Conservation (phyloP, 2,113 vertebrate genomes). For the Podarcis raffonei region DNA sequence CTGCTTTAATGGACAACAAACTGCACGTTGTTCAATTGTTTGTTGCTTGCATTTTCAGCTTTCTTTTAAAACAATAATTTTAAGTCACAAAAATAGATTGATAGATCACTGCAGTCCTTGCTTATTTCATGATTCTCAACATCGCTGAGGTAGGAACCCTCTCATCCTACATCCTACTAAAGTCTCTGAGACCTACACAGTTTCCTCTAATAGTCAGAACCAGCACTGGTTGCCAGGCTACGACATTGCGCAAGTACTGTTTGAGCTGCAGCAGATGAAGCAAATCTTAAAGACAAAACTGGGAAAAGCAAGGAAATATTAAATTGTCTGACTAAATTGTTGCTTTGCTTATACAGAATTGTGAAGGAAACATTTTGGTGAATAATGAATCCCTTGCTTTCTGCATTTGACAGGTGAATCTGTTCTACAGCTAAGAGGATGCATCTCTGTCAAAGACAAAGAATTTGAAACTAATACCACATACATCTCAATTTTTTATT, state of each 20-base stretch:
- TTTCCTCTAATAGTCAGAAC: not conserved
- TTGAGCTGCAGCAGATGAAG: not conserved
- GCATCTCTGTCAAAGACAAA: constrained; percentile 16
- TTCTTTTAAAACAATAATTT: not conserved
- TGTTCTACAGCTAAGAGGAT: constrained; percentile 22
- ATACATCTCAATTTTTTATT: constrained; percentile 15
- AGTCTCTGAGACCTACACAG: not conserved
- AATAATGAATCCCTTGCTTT: constrained; percentile 39
- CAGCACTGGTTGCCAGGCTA: not conserved
- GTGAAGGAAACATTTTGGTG: constrained; percentile 17
- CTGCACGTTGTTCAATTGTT: not conserved
- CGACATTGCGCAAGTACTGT: not conserved
- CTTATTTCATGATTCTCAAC: not conserved
- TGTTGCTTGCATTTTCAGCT: not conserved
- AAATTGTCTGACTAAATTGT: not conserved
- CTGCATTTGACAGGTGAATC: constrained; percentile 21
- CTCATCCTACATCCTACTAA: not conserved
- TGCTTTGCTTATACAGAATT: constrained; percentile 4
- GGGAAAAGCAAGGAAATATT: constrained; percentile 24
- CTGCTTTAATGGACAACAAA: not conserved
- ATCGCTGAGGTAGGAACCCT: not conserved
- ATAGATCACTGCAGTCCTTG: not conserved
- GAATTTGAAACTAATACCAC: constrained; percentile 27
- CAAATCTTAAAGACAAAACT: constrained; percentile 3
- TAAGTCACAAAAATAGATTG: not conserved